Base-by-base conservation (phyloP, 2,888 invertebrate genomes). In the Lasiommata megera region DNA sequence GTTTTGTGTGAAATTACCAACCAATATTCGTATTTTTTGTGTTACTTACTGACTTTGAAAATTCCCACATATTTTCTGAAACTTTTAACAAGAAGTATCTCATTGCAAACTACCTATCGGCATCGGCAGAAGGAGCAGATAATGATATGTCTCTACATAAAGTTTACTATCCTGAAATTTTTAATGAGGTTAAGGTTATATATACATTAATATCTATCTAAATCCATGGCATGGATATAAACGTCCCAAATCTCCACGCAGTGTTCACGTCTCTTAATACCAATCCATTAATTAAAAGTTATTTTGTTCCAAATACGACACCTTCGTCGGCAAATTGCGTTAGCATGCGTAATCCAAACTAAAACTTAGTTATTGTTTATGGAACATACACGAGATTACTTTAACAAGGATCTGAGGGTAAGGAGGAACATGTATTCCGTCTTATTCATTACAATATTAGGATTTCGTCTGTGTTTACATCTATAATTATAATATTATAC, bases 211-310 rank as follows among this genome's bases (percentile, higher is more conserved):
- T 56, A 65, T 63, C 58, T 65, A 63, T 65, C 58, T 58, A 65
- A 63, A 58, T 54, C 43, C 23, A 58, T 61, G 63, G 63, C 58
- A 48, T 54, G 58, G 60, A 60, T 53, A 76, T 72, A 73, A 74
- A 73, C 48, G 60, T 78, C 78, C 82, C 80, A 67, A 68, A 74
- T 73, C 76, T 74, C 72, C 75, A 82, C 77, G 80, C 82, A 67
- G 52, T 59, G 58, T 61, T 64, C 64, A 74, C 80, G 83, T 85
- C 87, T 84, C 88, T 69, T 81, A 85, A 83, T 84, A 79, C 82
- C 86, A 80, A 89, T 90, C 87, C 90, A 89, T 90, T 90, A 90
- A 90, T 90, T 90, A 89, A 88, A 90, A 90, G 83, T 89, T 89
- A 85, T 88, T 87, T 87, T 81, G 87, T 82, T 76, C 72, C 80